These are phyloP conservation scores for Steatocranus sp. DNA, from an alignment of 2,797 vertebrate species.

Conservation along the genomic window DNA sequence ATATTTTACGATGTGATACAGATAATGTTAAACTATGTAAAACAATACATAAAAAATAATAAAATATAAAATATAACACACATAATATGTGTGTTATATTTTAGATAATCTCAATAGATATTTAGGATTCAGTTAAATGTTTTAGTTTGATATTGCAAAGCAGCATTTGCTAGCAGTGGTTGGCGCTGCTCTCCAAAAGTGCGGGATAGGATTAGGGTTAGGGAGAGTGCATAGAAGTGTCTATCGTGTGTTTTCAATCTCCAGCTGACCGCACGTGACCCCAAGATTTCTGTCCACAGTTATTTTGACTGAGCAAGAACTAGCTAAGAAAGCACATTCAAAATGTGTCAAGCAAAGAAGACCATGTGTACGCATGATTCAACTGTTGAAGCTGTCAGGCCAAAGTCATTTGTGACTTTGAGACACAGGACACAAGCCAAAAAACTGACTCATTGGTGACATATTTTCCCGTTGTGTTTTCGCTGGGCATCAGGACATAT, in stretches of 20 bases:
- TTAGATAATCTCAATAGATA: not conserved
- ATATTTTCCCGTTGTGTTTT: not conserved
- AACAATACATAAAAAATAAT: not conserved
- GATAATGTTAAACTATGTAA: not conserved
- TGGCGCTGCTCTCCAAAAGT: not conserved
- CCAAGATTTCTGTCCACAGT: not conserved
- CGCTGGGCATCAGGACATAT: not conserved
- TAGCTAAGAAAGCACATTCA: not conserved
- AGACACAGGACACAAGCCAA: not conserved
- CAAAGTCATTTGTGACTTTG: not conserved
- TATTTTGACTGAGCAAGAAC: not conserved
- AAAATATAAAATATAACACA: not conserved
- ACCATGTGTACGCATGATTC: not conserved
- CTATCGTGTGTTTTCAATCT: not conserved
- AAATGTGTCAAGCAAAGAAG: not conserved
- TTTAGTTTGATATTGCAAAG: not conserved
- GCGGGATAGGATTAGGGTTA: not conserved
- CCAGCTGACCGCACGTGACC: not conserved
- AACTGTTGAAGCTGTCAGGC: not conserved
- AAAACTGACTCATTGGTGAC: not conserved
- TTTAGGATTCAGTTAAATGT: not conserved
- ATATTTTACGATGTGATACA: not conserved
- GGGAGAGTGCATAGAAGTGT: not conserved
- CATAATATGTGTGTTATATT: not conserved
- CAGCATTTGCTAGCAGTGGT: not conserved